Conservation (phyloP, 2,113 vertebrate species). For the Aix galericulata region DNA sequence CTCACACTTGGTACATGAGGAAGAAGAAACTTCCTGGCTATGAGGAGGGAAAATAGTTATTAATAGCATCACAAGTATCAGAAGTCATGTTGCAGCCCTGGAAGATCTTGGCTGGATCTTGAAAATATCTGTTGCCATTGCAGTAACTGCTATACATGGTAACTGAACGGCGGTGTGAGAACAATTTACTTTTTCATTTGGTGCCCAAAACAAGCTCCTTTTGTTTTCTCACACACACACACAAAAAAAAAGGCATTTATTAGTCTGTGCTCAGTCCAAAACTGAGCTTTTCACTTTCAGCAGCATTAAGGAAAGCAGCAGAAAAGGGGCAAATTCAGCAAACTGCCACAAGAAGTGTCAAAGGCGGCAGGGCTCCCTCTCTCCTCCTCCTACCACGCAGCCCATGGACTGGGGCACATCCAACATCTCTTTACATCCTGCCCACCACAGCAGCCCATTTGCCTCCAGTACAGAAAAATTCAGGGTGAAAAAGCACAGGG, state of each 20-base stretch:
- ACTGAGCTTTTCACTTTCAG: slow-evolving; percentile 18
- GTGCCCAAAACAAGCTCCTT: slow-evolving; percentile 52
- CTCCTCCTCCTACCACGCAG: neutral
- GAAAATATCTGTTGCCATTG: slow-evolving; percentile 46
- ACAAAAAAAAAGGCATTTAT: neutral
- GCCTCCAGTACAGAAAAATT: neutral
- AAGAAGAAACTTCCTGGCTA: slow-evolving; percentile 61
- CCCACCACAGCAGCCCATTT: neutral
- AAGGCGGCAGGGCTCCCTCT: neutral
- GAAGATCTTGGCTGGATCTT: slow-evolving; percentile 45
- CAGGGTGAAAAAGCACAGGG: neutral
- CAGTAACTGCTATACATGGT: slow-evolving; percentile 54
- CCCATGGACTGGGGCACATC: neutral
- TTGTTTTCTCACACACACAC: slow-evolving; percentile 23
- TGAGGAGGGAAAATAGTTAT: neutral
- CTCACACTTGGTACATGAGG: slow-evolving; percentile 23
- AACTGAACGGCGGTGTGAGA: slow-evolving; percentile 12
- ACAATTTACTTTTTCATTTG: slow-evolving; percentile 52
- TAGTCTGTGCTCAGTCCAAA: neutral
- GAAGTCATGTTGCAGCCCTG: slow-evolving; percentile 27
- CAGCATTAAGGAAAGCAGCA: neutral
- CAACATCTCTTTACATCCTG: neutral
- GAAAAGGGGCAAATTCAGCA: neutral
- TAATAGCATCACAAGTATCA: slow-evolving; percentile 60
- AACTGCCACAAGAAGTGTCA: neutral